Evolutionary conservation across 2,113 vertebrate genomes (phyloP), one percentile per base, ranked within the genome.

Genomic region (Lepisosteus oculatus): DNA sequence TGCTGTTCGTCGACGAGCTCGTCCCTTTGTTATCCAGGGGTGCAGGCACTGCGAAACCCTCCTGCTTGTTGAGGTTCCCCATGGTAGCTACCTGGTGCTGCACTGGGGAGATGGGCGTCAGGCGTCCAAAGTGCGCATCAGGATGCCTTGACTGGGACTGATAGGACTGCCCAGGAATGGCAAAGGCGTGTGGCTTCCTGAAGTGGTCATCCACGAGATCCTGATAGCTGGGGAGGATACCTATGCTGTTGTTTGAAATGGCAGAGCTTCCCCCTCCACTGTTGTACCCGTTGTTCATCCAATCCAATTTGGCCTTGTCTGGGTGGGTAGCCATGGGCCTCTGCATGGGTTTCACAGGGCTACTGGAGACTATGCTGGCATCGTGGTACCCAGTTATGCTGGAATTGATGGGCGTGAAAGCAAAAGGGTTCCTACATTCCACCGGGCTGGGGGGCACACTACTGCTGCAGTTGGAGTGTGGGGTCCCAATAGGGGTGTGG

Each of bases 311-410:
- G 73, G 96, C 94, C 85, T 98, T 99, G 83, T 99, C 96, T 0
- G 97, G 97, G 76, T 99, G 97, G 8, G 97, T 99, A 69, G 97
- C 97, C 93, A 91, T 99, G 2, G 97, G 97, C 79, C 97, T 93
- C 84, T 98, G 97, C 97, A 99, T 98, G 0, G 96, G 97, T 80
- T 99, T 99, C 68, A 99, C 96, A 0, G 97, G 97, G 73, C 97
- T 99, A 76, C 94, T 95, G 0, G 97, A 98, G 74, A 99, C 88
- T 4, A 93, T 92, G 87, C 91, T 97, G 83, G 94, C 93, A 4
- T 99, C 97, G 0, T 96, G 95, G 82, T 97, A 98, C 1, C 94
- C 93, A 71, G 95, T 95, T 64, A 90, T 82, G 62, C 93, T 98
- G 75, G 97, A 96, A 87, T 94, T 99, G 83, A 99, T 99, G 43